These are phyloP conservation scores for Pachycephus smyrnensis DNA, from an alignment of 2,888 invertebrate genomes.

Conservation along the genomic window DNA sequence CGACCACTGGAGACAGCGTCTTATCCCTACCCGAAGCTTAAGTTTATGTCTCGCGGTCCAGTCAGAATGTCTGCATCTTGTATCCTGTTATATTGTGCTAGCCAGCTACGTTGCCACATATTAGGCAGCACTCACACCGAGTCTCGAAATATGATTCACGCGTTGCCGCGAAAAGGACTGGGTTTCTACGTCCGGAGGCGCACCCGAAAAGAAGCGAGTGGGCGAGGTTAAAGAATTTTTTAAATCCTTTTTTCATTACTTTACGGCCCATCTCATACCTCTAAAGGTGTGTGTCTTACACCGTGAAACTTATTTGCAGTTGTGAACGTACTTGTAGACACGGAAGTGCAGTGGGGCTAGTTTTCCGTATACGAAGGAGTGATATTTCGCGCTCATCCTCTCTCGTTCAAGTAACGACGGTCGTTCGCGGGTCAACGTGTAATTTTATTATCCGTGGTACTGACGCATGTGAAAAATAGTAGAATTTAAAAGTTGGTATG, in stretches of 20 bases:
- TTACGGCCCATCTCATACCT: not conserved
- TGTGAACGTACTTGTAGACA: not conserved
- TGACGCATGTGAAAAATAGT: conserved; percentile 16
- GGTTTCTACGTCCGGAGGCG: not conserved
- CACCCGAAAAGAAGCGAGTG: not conserved
- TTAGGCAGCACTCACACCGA: conserved; percentile 34
- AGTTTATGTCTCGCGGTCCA: conserved; percentile 37
- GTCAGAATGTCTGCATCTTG: conserved; percentile 36
- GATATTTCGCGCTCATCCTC: not conserved
- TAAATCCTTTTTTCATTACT: not conserved
- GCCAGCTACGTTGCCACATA: conserved; percentile 22
- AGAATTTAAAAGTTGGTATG: conserved; percentile 17
- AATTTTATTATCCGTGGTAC: conserved; percentile 9
- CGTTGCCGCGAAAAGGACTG: not conserved
- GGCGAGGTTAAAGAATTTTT: not conserved
- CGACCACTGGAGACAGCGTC: conserved; percentile 27
- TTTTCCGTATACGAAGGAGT: not conserved
- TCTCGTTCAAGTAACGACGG: not conserved
- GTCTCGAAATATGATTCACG: conserved; percentile 4
- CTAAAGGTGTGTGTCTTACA: not conserved
- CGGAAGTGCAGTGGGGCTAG: not conserved
- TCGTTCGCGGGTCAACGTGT: conserved; percentile 8
- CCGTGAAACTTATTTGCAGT: not conserved
- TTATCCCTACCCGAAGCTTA: conserved; percentile 22
- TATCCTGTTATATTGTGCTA: conserved; percentile 38